Evolutionary conservation across 1,140 invertebrate genomes (phyloP), one percentile per base, ranked within the genome.

Genomic region (Aphaenogaster ashmeadi): DNA sequence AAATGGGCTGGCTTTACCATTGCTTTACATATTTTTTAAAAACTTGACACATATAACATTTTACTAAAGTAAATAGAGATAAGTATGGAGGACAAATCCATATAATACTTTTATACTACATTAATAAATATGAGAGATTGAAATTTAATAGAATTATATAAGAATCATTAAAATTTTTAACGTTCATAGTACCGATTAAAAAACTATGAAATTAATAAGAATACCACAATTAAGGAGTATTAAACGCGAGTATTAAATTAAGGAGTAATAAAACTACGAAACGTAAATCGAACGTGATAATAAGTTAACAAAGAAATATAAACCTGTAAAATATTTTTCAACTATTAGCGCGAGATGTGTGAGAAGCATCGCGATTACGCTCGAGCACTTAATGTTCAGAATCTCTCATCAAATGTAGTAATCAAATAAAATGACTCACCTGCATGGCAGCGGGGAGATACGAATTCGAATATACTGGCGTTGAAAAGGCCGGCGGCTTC

Each of bases 361-460:
- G 4, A 79, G n/a, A 66, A 60, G 13, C 18, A 52, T 72, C 21
- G 3, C 15, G 9, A 74, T 54, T 38, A 74, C 4, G 7, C 9
- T 21, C n/a, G 47, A 47, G 13, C 18, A 38, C 7, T 62, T 54
- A 60, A 87, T 9, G 21, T 78, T 85, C 36, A 58, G 41, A 74
- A 15, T 21, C 7, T 83, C 41, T 84, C 66, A 54, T 64, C 56
- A 77, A 56, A 66, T 81, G 52, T 44, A 67, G 9, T 67, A 69
- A 84, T 83, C 52, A 81, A 74, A 9, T 33, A 44, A 18, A 36
- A 36, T 60, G 15, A 74, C 54, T 91, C 71, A 94, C 94, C 91
- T 95, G 94, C 92, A 95, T 93, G 6, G 93, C 92, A 5, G 94
- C 94, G 9, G 94, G 94, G 33, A 95, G 90, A 89, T 93, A 94